Evolutionary conservation across 2,888 invertebrate genomes (phyloP).

Genomic region (Netelia inedita): DNA sequence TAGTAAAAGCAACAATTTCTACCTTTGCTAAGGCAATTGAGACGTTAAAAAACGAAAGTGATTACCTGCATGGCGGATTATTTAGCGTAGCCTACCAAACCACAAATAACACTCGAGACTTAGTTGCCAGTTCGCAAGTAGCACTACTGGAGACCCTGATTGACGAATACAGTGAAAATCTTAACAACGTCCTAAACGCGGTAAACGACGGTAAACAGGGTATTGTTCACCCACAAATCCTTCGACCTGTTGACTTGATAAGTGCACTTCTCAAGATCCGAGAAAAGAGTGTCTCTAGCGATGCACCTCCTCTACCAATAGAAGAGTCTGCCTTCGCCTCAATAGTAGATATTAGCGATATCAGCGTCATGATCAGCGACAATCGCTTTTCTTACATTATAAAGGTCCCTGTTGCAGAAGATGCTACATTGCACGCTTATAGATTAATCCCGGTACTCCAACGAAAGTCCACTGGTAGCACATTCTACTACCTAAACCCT

Average conservation of each 20-base stretch:
- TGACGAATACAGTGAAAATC: constrained; percentile 3
- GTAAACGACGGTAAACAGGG: not conserved
- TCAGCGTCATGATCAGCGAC: constrained; percentile 14
- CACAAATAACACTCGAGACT: not conserved
- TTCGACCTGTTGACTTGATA: not conserved
- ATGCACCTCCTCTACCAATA: constrained; percentile 3
- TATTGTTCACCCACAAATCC: not conserved
- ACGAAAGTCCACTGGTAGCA: not conserved
- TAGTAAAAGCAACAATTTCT: too few relatives aligned
- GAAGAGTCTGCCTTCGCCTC: constrained; percentile 17
- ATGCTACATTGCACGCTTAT: constrained; percentile 2
- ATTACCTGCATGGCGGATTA: not conserved
- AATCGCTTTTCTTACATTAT: too few relatives aligned
- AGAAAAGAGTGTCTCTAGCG: not conserved
- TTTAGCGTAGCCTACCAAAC: not conserved
- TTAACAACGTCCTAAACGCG: constrained; percentile 16
- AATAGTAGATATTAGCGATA: constrained; percentile 6
- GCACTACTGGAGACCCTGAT: not conserved
- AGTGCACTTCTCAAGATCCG: constrained; percentile 4
- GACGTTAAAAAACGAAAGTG: not conserved
- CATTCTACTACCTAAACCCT: constrained; percentile 2
- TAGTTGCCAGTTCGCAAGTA: not conserved
- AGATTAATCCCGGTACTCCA: constrained; percentile 26
- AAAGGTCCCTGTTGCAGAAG: constrained; percentile 21
- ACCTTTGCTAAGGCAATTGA: constrained; percentile 9